Evolutionary conservation across 2,113 vertebrate genomes (phyloP).

Genomic region (Rhadina sibilatrix): DNA sequence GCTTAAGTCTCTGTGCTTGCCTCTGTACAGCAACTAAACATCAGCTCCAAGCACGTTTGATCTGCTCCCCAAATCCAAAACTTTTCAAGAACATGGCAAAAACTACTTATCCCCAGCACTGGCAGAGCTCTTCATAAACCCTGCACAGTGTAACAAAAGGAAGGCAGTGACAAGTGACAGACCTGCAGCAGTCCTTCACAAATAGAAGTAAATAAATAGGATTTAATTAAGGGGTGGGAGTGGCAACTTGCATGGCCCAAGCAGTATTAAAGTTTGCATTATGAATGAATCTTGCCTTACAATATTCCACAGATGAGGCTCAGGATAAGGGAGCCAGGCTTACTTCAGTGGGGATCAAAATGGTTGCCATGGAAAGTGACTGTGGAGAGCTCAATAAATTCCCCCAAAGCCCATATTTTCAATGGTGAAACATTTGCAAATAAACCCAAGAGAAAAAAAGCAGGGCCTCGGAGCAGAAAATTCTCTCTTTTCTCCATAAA

Average conservation of each 20-base stretch:
- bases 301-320: not conserved
- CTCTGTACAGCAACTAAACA: not conserved
- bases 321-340: not conserved
- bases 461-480: not conserved
- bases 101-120: not conserved
- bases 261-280: not conserved
- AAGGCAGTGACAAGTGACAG: not conserved
- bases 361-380: constrained; percentile 41
- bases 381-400: not conserved
- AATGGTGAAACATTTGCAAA: not conserved
- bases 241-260: not conserved
- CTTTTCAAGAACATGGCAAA: not conserved
- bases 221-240: not conserved
- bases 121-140: not conserved
- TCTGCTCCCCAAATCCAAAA: not conserved
- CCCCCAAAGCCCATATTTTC: not conserved
- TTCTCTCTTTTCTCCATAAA: not conserved
- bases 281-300: not conserved
- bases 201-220: not conserved
- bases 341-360: constrained; percentile 26
- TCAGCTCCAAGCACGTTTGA: not conserved
- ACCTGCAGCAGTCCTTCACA: not conserved
- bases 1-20: not conserved
- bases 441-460: not conserved
- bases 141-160: not conserved